A percentile compares a stretch with the other conserved stretches of the same genome.
phyloP scores from a whole-genome alignment of 2,888 invertebrate species.

The Molorchus minor region DNA sequence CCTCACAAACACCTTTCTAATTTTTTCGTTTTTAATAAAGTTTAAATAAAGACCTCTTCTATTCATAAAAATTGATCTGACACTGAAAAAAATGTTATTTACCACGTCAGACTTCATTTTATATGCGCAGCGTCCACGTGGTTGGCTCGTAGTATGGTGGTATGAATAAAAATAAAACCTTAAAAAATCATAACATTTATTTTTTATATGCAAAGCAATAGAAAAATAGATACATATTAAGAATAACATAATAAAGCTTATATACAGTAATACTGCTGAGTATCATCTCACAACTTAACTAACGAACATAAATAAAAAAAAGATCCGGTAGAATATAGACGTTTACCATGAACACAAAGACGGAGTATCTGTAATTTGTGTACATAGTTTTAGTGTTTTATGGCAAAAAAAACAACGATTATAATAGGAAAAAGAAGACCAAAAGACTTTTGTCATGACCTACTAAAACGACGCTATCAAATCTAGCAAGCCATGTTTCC shows the following conservation, averaged over 20 bases:
- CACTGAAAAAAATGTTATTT: too few relatives aligned
- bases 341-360: constrained; percentile 45
- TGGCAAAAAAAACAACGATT: constrained; percentile 27
- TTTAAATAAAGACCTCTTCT: too few relatives aligned
- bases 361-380: constrained; percentile 40
- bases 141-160: too few relatives aligned
- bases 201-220: constrained; percentile 33
- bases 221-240: constrained; percentile 15
- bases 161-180: too few relatives aligned
- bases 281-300: constrained; percentile 30
- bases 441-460: too few relatives aligned
- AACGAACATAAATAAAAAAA: constrained; percentile 35
- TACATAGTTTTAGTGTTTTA: constrained; percentile 24
- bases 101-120: too few relatives aligned
- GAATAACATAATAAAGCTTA: constrained; percentile 29
- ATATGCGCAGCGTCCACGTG: too few relatives aligned
- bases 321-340: constrained; percentile 30
- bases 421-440: constrained; percentile 15
- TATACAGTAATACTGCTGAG: constrained; percentile 34
- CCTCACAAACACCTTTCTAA: too few relatives aligned
- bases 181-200: constrained; percentile 38
- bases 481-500: too few relatives aligned
- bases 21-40: too few relatives aligned
- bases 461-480: constrained; percentile 6
- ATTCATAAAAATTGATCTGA: too few relatives aligned